phyloP scores from a whole-genome alignment of 1,140 invertebrate genomes.

The Drosophila varians region DNA sequence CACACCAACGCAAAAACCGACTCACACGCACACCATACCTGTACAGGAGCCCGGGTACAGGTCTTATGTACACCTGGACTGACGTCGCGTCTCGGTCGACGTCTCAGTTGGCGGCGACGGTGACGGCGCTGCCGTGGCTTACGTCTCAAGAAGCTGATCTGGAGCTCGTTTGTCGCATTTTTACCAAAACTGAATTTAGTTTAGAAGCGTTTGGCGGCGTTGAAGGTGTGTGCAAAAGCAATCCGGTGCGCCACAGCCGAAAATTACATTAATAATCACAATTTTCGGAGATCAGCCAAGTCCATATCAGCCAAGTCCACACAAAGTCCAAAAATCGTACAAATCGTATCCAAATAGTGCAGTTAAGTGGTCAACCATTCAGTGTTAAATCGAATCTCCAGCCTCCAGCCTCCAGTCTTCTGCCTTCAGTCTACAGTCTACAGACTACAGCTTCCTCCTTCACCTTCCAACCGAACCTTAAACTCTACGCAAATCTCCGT shows the following conservation, averaged over 20 bases:
- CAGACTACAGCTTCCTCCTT: too few species aligned
- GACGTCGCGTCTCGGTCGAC: slow-evolving; percentile 13
- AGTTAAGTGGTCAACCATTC: slow-evolving; percentile 33
- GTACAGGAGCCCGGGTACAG: slow-evolving; percentile 6
- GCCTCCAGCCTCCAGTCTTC: too few species aligned
- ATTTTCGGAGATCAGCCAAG: slow-evolving; percentile 12
- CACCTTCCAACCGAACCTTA: neutral
- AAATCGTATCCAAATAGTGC: slow-evolving; percentile 22
- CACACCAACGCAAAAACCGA: slow-evolving; percentile 66
- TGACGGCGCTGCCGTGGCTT: neutral
- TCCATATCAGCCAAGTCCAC: neutral
- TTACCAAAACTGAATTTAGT: slow-evolving; percentile 83
- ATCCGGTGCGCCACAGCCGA: slow-evolving; percentile 59
- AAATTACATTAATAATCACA: slow-evolving; percentile 17
- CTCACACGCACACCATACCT: slow-evolving; percentile 27
- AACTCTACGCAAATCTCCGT: slow-evolving; percentile 7
- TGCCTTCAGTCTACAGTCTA: too few species aligned
- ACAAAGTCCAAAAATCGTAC: neutral
- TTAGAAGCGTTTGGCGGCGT: slow-evolving; percentile 83
- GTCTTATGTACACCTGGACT: slow-evolving; percentile 55
- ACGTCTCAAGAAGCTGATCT: slow-evolving; percentile 81
- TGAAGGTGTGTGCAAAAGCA: slow-evolving; percentile 77
- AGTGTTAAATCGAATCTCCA: slow-evolving; percentile 25
- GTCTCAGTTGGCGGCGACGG: slow-evolving; percentile 33
- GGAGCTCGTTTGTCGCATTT: slow-evolving; percentile 81